Percentiles rank a stretch among this genome's conserved stretches.
These are phyloP conservation scores for Neodiprion virginianus DNA, from an alignment of 1,140 invertebrate genomes.

Conservation along the genomic window DNA sequence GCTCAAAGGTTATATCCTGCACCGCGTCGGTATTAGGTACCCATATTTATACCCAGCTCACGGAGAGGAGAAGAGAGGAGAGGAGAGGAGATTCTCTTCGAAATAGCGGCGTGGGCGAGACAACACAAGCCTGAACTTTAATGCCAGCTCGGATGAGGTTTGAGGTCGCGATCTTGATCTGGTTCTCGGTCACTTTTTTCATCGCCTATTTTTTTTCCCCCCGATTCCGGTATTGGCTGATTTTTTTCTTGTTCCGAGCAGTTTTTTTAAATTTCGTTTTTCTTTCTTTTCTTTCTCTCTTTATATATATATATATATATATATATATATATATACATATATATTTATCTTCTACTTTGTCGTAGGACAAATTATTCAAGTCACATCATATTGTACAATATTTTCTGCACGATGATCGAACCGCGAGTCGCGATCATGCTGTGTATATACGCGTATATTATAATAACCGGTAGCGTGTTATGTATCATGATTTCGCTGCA, in stretches of 20 bases:
- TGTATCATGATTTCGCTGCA: no score
- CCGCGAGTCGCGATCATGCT: no score
- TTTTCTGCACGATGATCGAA: background rate
- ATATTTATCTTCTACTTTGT: conserved; percentile 23
- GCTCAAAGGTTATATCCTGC: background rate
- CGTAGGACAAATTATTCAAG: conserved; percentile 36
- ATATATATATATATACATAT: no score
- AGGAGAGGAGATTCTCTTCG: no score
- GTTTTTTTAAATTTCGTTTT: background rate
- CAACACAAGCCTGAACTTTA: background rate
- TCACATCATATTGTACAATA: conserved; percentile 9
- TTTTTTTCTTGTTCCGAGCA: background rate
- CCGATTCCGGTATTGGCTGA: no score
- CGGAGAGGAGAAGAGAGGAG: background rate
- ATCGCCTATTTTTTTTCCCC: background rate
- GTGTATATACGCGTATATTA: no score
- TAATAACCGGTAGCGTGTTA: no score
- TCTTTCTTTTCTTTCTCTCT: background rate
- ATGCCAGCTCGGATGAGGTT: background rate
- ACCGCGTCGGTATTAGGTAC: background rate
- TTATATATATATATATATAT: background rate
- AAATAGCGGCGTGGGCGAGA: background rate
- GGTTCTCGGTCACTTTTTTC: background rate
- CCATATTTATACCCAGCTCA: background rate
- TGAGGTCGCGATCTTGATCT: background rate